Base-by-base conservation (phyloP, 2,113 vertebrate genomes). In the Aleadryas rufinucha region DNA sequence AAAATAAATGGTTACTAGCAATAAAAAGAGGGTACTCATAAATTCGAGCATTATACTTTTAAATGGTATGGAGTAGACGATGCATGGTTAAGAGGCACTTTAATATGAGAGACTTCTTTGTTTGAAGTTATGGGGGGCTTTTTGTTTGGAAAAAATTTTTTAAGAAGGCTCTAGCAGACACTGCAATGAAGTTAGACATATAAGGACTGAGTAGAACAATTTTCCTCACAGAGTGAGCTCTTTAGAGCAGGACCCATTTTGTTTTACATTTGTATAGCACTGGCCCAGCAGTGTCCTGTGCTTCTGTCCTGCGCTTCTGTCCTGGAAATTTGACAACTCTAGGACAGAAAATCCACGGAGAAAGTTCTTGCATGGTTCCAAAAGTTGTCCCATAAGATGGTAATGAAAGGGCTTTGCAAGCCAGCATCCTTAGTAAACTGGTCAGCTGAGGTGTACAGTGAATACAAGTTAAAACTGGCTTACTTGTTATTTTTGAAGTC, bases 141-240 rank as follows among this genome's bases (percentile, higher is more conserved):
- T 90, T 78, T 70, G 12, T 89, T 91, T 65, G 20, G 20, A 26
- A 63, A 93, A 65, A 64, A 9, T 13, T 8, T 80, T 92, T 89
- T 41, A 71, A 74, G 60, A 78, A 89, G 50, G 26, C 50, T 82
- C 9, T 61, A 57, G 74, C 79, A 77, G 56, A 50, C 54, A 45
- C 60, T 49, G 30, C 37, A 64, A 37, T 76, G 50, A 57, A 83
- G 44, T 81, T 89, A 78, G 78, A 89, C 84, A 60, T 92, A 81
- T 68, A 96, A 95, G 84, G 93, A 76, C 78, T 56, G 78, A 82
- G 15, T 2, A 78, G 56, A 89, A 60, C 12, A 49, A 61, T 50
- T 70, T 89, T 96, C 66, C 65, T 76, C 77, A 35, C 28, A 42
- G 41, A 2, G 14, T 52, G 61, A 93, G 37, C 37, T n/a, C 61